phyloP scores from a whole-genome alignment of 2,113 vertebrate genomes.

The Ivindomyrus marchei region DNA sequence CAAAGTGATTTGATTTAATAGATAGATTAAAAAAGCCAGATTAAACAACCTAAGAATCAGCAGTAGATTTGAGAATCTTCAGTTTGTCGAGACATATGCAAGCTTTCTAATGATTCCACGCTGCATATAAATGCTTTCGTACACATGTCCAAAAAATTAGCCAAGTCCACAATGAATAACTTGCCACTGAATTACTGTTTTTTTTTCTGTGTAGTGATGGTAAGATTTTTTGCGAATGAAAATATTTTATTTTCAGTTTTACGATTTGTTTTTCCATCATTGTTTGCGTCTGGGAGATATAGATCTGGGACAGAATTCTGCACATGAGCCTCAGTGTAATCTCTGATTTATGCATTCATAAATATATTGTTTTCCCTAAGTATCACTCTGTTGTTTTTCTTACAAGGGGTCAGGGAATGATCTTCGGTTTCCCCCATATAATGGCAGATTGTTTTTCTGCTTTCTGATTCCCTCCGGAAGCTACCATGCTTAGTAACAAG shows the following conservation, averaged over 20 bases:
- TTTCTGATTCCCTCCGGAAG: not conserved
- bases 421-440: not conserved
- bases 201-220: not conserved
- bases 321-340: not conserved
- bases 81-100: not conserved
- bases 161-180: constrained; percentile 10
- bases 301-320: not conserved
- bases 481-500: not conserved
- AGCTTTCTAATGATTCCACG: not conserved
- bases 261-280: not conserved
- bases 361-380: not conserved
- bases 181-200: not conserved
- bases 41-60: not conserved
- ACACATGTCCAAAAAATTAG: not conserved
- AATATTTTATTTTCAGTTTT: not conserved
- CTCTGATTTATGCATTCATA: not conserved
- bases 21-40: not conserved
- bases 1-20: constrained; percentile 37
- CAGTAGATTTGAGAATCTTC: not conserved
- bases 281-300: not conserved
- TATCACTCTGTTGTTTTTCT: not conserved
- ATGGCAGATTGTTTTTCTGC: not conserved
- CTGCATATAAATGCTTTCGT: constrained; percentile 7
- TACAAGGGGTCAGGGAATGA: not conserved
- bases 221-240: not conserved